A percentile compares a stretch with the other conserved stretches of the same genome.
Conservation (phyloP, 1,140 invertebrate species). For the Drosophila lowei region DNA sequence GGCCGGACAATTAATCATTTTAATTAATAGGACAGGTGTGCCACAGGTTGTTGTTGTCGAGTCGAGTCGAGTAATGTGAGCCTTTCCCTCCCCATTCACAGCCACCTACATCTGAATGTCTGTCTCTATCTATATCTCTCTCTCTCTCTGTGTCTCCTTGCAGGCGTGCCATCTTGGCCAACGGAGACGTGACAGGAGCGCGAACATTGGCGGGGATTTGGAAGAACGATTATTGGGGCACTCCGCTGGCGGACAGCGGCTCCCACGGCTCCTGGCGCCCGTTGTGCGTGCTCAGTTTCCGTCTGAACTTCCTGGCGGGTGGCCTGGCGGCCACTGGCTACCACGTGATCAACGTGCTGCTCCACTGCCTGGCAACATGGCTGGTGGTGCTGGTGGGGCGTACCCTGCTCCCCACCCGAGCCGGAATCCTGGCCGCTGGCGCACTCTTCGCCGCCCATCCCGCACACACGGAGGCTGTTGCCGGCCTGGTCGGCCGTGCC, state of each 20-base stretch:
- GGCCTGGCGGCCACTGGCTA: slow-evolving; percentile 91
- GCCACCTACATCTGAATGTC: background rate
- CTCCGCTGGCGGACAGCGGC: slow-evolving; percentile 90
- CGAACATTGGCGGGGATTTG: slow-evolving; percentile 71
- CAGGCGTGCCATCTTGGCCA: slow-evolving; percentile 94
- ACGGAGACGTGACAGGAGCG: slow-evolving; percentile 92
- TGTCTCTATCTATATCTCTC: slow-evolving; percentile 1
- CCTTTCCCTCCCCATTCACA: slow-evolving; percentile 13
- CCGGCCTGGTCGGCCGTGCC: slow-evolving; percentile 96
- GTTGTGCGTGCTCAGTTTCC: slow-evolving; percentile 95
- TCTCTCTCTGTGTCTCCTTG: slow-evolving; percentile 1
- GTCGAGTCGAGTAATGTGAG: slow-evolving; percentile 42
- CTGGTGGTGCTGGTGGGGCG: slow-evolving; percentile 90
- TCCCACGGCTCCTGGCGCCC: slow-evolving; percentile 97
- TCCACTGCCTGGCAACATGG: slow-evolving; percentile 91
- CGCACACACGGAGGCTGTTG: slow-evolving; percentile 97
- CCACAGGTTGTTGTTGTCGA: slow-evolving; percentile 67
- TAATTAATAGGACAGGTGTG: slow-evolving; percentile 81
- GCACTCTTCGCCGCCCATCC: slow-evolving; percentile 97
- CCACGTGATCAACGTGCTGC: slow-evolving; percentile 94
- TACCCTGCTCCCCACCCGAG: slow-evolving; percentile 84
- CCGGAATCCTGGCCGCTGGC: slow-evolving; percentile 89
- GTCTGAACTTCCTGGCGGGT: slow-evolving; percentile 94
- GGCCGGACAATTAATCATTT: slow-evolving; percentile 73
- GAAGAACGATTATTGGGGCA: slow-evolving; percentile 95